Evolutionary conservation across 2,888 invertebrate genomes (phyloP).

Genomic region (Leucophenga maculata): DNA sequence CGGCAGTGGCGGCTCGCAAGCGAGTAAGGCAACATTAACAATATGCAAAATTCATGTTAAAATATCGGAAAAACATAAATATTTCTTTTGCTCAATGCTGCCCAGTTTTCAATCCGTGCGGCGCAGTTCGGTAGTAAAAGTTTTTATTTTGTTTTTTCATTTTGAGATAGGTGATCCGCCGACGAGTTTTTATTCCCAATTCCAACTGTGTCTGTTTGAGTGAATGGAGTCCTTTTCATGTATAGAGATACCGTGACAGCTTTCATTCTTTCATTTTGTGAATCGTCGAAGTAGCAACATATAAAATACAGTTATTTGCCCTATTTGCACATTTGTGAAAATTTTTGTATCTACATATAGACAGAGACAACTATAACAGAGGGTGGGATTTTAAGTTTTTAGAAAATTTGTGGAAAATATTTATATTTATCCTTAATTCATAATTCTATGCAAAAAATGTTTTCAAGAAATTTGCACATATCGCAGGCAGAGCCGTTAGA

Average conservation of each 20-base stretch:
- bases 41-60: conserved; percentile 69
- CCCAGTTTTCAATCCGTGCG: conserved; percentile 46
- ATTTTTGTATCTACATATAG: conserved; percentile 40
- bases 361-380: conserved; percentile 11
- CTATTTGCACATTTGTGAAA: conserved; percentile 66
- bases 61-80: conserved; percentile 66
- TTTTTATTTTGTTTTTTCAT: neutral
- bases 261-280: neutral
- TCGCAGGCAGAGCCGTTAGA: no score
- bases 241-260: conserved; percentile 16
- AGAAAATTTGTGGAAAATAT: no score
- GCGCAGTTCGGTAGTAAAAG: conserved; percentile 8
- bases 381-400: no score
- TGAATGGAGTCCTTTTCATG: neutral
- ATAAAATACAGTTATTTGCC: conserved; percentile 65
- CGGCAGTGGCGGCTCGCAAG: neutral
- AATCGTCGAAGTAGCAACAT: conserved; percentile 36
- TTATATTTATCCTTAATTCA: no score
- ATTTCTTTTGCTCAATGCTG: conserved; percentile 52
- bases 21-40: conserved; percentile 63
- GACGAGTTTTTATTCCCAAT: no score
- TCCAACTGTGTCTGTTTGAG: neutral
- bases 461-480: no score
- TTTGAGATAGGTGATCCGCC: neutral
- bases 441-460: no score